These are phyloP conservation scores for Lepidocyrtoides sp. DNA, from an alignment of 2,888 invertebrate species.

Conservation along the genomic window DNA sequence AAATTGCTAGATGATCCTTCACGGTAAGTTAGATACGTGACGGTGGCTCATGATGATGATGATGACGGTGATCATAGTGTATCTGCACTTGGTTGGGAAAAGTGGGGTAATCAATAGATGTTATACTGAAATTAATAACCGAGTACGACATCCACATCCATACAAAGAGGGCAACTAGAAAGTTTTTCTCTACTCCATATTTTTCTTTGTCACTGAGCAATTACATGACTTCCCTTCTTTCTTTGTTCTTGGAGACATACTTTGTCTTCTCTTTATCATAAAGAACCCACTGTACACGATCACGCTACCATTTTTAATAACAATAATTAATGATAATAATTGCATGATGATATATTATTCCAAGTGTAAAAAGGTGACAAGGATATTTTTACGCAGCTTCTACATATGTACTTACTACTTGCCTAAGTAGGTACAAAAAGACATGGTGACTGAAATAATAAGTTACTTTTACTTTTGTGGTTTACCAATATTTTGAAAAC, in stretches of 20 bases:
- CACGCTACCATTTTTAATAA: not conserved
- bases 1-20: conserved; percentile 19
- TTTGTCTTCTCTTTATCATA: not conserved
- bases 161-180: not conserved
- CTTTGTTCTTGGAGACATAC: not conserved
- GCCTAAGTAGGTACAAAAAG: too few species aligned
- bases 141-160: not conserved
- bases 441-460: not conserved
- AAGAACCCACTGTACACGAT: too few species aligned
- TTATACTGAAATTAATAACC: not conserved
- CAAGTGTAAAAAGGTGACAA: too few species aligned
- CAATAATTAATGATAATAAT: not conserved
- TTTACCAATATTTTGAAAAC: too few species aligned
- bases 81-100: not conserved
- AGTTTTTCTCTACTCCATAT: not conserved
- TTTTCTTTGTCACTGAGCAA: conserved; percentile 17
- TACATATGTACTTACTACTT: not conserved
- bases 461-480: too few species aligned
- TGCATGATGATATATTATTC: not conserved
- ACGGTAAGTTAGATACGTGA: conserved; percentile 16
- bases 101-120: conserved; percentile 34
- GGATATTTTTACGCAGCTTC: not conserved
- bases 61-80: conserved; percentile 9
- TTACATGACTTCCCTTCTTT: conserved; percentile 12
- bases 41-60: not conserved